Evolutionary conservation across 2,888 invertebrate genomes (phyloP).

Genomic region (Charanyca ferruginea): DNA sequence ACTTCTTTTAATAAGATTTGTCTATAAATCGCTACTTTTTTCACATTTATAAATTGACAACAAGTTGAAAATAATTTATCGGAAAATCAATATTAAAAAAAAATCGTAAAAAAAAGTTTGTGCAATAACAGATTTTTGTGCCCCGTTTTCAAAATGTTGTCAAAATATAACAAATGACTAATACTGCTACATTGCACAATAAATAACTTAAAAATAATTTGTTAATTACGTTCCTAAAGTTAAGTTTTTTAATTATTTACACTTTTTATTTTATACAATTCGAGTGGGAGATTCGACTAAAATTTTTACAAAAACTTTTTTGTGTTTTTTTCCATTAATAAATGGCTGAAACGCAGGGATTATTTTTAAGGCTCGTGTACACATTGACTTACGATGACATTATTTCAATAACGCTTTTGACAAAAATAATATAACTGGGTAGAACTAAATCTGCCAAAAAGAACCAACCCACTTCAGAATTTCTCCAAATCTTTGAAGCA

Average conservation of each 20-base stretch:
- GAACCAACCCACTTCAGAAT: no score
- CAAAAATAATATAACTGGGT: no score
- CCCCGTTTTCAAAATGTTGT: conserved; percentile 71
- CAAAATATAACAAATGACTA: conserved; percentile 76
- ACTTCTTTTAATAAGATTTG: conserved; percentile 81
- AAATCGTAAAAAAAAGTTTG: conserved; percentile 15
- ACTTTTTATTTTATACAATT: conserved; percentile 75
- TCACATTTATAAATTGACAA: conserved; percentile 67
- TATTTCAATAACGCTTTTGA: not conserved
- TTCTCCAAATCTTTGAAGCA: no score
- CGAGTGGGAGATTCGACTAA: conserved; percentile 79
- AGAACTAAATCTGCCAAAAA: no score
- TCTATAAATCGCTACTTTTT: conserved; percentile 84
- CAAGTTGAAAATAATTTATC: conserved; percentile 52
- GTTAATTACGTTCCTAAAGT: conserved; percentile 73
- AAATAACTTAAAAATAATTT: conserved; percentile 86
- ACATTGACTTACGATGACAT: conserved; percentile 4
- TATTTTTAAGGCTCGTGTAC: conserved; percentile 15
- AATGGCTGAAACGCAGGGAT: conserved; percentile 35
- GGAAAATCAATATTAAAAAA: not conserved
- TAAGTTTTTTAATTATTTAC: conserved; percentile 70
- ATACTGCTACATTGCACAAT: conserved; percentile 91
- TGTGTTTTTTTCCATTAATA: conserved; percentile 34
- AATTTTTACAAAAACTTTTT: conserved; percentile 50
- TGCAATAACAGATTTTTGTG: conserved; percentile 21